Base-by-base conservation (phyloP, 2,888 invertebrate genomes). In the Orthonevra nobilis region DNA sequence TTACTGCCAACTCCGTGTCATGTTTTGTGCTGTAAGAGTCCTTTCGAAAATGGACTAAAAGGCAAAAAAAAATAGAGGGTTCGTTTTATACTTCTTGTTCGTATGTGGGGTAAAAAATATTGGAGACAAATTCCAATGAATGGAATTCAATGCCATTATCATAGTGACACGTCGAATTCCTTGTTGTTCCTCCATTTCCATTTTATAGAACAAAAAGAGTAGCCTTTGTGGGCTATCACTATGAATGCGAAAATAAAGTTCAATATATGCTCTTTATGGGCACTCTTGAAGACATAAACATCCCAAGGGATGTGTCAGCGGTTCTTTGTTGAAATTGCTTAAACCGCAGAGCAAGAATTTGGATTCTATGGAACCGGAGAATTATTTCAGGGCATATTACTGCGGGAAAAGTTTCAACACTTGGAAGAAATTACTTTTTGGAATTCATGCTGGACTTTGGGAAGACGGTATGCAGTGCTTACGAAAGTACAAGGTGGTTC, bases 1-100 rank as follows among this genome's bases (percentile, higher is more conserved):
- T 42, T 34, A 52, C 48, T 40, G 64, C 77, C 77, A 77, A 63
- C 28, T 63, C 30, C 63, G 40, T 75, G 69, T 70, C 61, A 70
- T 70, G 75, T 63, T 70, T 50, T 20, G 26, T 75, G 70, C 17
- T 74, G 60, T 46, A 58, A 63, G 23, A 40, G 69, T 50, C 58
- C 58, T 50, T 34, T 14, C 46, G 36, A 50, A 58, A 50, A 19
- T 3, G 15, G 10, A 2, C n/a, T 3, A 38, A 28, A 5, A 23
- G 5, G 5, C 5, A 23, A 23, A 23, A 23, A n/a, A n/a, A n/a
- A n/a, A n/a, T n/a, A n/a, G n/a, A n/a, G n/a, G n/a, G n/a, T n/a
- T n/a, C n/a, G 14, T 38, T 2, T 12, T 9, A 28, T 15, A 28
- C 30, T 46, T n/a, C 28, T 46, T 50, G 12, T 32, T 50, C 3